Evolutionary conservation across 64 coral and sea anemone species (phyloP), one percentile per base, ranked within the genome.

Genomic region (Montipora sp.): DNA sequence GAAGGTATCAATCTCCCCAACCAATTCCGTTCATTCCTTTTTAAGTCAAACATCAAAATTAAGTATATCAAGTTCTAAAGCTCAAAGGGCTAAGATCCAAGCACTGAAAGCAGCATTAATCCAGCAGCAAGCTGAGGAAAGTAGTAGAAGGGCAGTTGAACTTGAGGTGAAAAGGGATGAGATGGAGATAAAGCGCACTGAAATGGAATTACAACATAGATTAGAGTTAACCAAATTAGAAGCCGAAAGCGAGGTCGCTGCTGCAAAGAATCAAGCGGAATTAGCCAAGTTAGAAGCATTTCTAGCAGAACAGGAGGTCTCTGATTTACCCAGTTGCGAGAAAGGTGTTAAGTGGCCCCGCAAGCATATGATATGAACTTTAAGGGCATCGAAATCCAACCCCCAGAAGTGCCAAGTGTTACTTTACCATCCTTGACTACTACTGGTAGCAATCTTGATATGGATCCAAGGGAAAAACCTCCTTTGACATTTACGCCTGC

Each of bases 201-300:
- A 24, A 24, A 24, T 24, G 24, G 24, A 24, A 24, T 24, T 24
- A 24, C 24, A 24, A 24, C 24, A 24, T 24, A 24, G 24, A 0
- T 24, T 24, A 24, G 75, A 48, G 48, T 14, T 49, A 12, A 77
- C 75, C 43, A 77, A 77, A 48, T 77, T 77, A 45, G 46, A 77
- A 18, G 79, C 79, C 4, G 79, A 82, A 58, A 82, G n/a, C 5
- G 79, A 82, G 2, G 79, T 82, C 59, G 58, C 59, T 14, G 79
- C 79, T 47, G 79, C 79, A 82, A 82, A 18, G 51, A 48, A 82
- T 43, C 79, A 82, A 13, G 79, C 79, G 10, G 51, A 82, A 63
- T 27, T 82, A 82, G 79, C 79, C 15, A 24, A 24, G 24, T 24
- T 24, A 24, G 24, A 24, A 24, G 24, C 24, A 24, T 24, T 24